Percentiles rank a stretch among this genome's conserved stretches.
Conservation (phyloP, 2,113 vertebrate species). For the Chaenogobius annularis region DNA sequence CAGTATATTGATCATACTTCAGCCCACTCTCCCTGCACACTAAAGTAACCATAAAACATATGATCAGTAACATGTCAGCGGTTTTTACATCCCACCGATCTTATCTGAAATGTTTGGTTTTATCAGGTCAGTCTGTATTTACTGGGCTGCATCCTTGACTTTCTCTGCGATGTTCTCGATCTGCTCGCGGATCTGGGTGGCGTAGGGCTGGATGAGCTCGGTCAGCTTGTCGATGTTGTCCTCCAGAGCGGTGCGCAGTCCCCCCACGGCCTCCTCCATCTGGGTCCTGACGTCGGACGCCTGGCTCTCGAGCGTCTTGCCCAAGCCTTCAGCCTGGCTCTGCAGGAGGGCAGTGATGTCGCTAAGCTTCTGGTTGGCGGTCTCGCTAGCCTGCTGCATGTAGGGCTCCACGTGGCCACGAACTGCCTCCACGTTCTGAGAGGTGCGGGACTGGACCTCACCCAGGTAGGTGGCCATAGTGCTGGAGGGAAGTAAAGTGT, state of each 20-base stretch:
- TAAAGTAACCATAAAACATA: slow-evolving; percentile 29
- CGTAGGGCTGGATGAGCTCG: slow-evolving; percentile 65
- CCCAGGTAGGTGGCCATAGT: slow-evolving; percentile 70
- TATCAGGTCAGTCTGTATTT: slow-evolving; percentile 36
- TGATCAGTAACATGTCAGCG: slow-evolving; percentile 56
- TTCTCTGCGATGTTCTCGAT: slow-evolving; percentile 69
- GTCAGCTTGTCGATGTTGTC: slow-evolving; percentile 71
- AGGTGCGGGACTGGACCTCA: slow-evolving; percentile 71
- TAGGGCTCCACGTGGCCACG: slow-evolving; percentile 69
- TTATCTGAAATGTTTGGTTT: slow-evolving; percentile 13
- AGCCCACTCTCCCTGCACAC: slow-evolving; percentile 30
- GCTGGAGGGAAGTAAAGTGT: slow-evolving; percentile 36
- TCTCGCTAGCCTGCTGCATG: slow-evolving; percentile 57
- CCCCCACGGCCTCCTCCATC: slow-evolving; percentile 68
- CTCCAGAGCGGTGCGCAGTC: slow-evolving; percentile 69
- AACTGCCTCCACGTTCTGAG: slow-evolving; percentile 64
- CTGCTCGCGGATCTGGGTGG: slow-evolving; percentile 72
- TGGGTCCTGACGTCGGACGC: slow-evolving; percentile 66
- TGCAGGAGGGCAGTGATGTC: slow-evolving; percentile 65
- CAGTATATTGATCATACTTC: background rate
- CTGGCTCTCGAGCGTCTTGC: slow-evolving; percentile 68
- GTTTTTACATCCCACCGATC: slow-evolving; percentile 2
- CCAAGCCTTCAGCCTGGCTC: slow-evolving; percentile 67
- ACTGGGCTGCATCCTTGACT: slow-evolving; percentile 57
- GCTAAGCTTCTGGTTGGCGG: slow-evolving; percentile 59